These are phyloP conservation scores for Diplodus sargus DNA, from an alignment of 2,797 vertebrate genomes.

Conservation along the genomic window DNA sequence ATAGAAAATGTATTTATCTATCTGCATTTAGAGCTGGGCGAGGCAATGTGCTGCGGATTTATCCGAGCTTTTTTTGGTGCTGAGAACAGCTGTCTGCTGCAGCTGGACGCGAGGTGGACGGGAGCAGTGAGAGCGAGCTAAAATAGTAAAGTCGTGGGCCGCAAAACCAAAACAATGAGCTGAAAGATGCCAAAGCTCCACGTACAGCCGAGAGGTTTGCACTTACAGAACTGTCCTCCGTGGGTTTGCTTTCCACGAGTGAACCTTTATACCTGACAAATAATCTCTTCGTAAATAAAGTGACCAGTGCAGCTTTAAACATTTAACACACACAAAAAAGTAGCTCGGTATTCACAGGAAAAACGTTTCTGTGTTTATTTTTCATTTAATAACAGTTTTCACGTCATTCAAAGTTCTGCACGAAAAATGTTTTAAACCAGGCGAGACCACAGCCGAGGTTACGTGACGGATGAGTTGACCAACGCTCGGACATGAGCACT, in stretches of 20 bases:
- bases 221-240: no score
- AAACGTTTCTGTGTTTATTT: not conserved
- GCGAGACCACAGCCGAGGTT: not conserved
- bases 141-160: no score
- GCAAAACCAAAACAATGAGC: no score
- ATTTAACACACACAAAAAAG: not conserved
- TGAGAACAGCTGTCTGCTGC: no score
- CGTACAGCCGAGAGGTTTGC: not conserved
- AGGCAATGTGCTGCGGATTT: not conserved
- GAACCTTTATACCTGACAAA: not conserved
- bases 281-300: not conserved
- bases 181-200: not conserved
- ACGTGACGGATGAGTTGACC: not conserved
- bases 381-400: not conserved
- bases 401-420: not conserved
- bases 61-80: not conserved
- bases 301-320: not conserved
- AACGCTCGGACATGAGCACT: not conserved
- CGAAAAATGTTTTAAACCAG: not conserved
- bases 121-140: no score
- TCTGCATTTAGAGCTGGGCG: not conserved
- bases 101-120: no score
- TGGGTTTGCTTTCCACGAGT: not conserved
- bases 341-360: not conserved
- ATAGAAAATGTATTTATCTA: no score